Evolutionary conservation across 2,113 vertebrate species (phyloP), one percentile per base, ranked within the genome.

Genomic region (Triplophysa tibetana): DNA sequence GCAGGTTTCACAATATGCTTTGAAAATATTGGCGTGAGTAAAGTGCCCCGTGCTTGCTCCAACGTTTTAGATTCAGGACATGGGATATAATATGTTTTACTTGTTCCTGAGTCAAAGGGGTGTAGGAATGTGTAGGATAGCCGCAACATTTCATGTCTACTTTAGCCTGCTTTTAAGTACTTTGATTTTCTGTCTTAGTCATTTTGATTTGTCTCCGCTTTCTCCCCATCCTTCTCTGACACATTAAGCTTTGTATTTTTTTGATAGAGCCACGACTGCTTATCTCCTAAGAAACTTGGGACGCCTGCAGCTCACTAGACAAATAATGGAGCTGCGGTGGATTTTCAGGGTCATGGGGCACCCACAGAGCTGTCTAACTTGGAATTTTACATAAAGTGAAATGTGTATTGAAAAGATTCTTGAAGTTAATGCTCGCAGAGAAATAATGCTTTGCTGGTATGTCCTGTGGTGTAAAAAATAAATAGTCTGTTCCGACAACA

Each of bases 291-390:
- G 75, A 81, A 85, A 80, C 64, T 80, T 38, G 54, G 74, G 70
- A 74, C 83, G 80, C 81, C 68, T 67, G 80, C 65, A 85, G 75
- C 83, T 75, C 82, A 48, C 66, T 68, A 7, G 75, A 81, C 76
- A 81, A 84, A 86, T 74, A 69, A 38, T 50, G 21, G 76, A 78
- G 75, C 74, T 77, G 60, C 80, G 54, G 75, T 87, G 77, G 70
- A 24, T 86, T 90, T 86, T 86, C 45, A 80, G 84, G 87, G 85
- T 87, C 82, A 83, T 7, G 45, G 61, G 68, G 67, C 78, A 50
- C 64, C 43, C 56, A 77, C 62, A 82, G 72, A 83, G 69, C 29
- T 29, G 78, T 81, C 65, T 66, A 70, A 81, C 88, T 87, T 70
- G 61, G 58, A 83, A 85, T 63, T 80, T 72, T 80, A 66, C 66